Conservation (phyloP, 35 echinoderm and acorn worm genomes). For the Heliocidaris tuberculata region DNA sequence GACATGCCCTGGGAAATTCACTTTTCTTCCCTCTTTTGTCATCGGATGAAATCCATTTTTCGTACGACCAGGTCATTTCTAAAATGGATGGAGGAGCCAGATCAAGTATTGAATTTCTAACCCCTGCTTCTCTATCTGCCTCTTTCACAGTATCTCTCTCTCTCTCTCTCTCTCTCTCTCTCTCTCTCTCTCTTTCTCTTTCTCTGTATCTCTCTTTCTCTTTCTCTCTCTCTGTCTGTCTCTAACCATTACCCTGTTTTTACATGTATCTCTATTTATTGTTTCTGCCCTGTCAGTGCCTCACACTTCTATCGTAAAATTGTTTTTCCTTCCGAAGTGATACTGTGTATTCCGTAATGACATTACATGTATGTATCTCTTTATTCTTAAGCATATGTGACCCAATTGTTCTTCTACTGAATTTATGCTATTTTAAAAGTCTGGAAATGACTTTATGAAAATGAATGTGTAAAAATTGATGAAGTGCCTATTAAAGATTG, state of each 20-base stretch:
- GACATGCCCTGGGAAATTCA: constrained; percentile 16
- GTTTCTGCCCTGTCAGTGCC: not conserved
- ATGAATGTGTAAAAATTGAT: too few species aligned
- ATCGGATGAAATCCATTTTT: constrained; percentile 38
- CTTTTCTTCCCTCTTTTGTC: not conserved
- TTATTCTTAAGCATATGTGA: too few species aligned
- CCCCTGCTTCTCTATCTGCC: not conserved
- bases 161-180: not conserved
- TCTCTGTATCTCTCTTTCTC: too few species aligned
- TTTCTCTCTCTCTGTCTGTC: not conserved
- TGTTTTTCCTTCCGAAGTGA: too few species aligned
- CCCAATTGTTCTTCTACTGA: too few species aligned
- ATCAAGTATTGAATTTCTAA: constrained; percentile 20
- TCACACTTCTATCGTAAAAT: not conserved
- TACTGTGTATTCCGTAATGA: too few species aligned
- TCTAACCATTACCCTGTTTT: not conserved
- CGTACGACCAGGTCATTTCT: not conserved
- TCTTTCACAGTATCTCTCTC: not conserved
- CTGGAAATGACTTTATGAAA: too few species aligned
- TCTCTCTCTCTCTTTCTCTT: not conserved
- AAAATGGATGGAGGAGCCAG: not conserved
- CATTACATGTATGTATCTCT: too few species aligned
- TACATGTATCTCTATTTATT: not conserved
- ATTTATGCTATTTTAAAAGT: too few species aligned
- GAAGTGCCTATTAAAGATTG: too few species aligned